Percentiles rank a stretch among this genome's conserved stretches.
phyloP scores from a whole-genome alignment of 2,797 vertebrate species.

The Siniperca scherzeri region DNA sequence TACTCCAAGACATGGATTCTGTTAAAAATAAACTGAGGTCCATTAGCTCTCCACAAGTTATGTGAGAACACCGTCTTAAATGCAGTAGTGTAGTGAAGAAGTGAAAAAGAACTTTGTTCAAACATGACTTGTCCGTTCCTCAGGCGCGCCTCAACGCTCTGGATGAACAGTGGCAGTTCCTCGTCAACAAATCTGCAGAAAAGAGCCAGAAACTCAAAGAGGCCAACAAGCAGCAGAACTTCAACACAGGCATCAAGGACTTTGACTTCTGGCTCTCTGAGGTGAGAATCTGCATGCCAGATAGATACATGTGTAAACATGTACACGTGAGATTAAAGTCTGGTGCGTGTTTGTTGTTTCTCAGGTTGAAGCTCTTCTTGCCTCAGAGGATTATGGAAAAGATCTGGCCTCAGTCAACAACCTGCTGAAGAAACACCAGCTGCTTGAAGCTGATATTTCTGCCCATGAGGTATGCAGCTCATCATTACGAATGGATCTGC shows the following conservation, averaged over 20 bases:
- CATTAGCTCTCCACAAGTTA: neutral
- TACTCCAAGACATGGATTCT: neutral
- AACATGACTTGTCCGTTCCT: neutral
- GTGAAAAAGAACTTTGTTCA: neutral
- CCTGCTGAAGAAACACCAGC: conserved; percentile 97
- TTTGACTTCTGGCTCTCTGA: conserved; percentile 99
- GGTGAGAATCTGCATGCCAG: conserved; percentile 78
- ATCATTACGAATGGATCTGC: neutral
- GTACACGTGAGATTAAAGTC: neutral
- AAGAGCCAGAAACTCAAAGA: conserved; percentile 99
- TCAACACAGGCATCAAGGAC: conserved; percentile 99
- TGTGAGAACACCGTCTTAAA: neutral
- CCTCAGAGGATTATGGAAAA: conserved; percentile 98
- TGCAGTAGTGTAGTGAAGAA: neutral
- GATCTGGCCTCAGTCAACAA: conserved; percentile 99
- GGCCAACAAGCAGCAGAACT: conserved; percentile 99
- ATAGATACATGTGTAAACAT: neutral
- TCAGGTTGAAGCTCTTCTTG: conserved; percentile 97
- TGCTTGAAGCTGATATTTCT: conserved; percentile 97
- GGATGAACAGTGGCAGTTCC: conserved; percentile 98
- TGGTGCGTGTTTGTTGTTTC: conserved; percentile 13
- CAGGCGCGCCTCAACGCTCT: conserved; percentile 93
- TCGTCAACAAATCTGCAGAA: conserved; percentile 98
- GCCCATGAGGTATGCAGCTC: conserved; percentile 92
- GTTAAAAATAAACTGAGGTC: neutral